phyloP scores from a whole-genome alignment of 2,797 vertebrate genomes.

The Pangasius sanitwongsei region DNA sequence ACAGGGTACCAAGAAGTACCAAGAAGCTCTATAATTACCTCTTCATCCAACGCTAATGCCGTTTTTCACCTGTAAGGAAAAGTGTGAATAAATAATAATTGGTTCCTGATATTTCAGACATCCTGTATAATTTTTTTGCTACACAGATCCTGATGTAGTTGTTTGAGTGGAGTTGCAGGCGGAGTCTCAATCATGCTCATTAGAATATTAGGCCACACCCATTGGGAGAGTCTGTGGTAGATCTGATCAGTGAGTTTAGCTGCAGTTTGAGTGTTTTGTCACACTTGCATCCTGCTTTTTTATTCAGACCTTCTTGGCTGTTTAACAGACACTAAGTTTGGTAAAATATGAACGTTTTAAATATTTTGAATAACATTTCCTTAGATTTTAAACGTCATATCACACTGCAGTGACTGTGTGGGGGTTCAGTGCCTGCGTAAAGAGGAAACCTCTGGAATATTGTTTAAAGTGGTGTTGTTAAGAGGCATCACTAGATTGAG shows the following conservation, averaged over 20 bases:
- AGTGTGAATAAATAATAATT: too few relatives aligned
- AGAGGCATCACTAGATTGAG: too few relatives aligned
- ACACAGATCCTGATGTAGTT: background rate
- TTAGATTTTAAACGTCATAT: background rate
- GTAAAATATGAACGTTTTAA: background rate
- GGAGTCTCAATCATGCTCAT: background rate
- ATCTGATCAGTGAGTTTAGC: background rate
- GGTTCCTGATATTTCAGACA: background rate
- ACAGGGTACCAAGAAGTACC: background rate
- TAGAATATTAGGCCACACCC: background rate
- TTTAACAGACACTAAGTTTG: background rate
- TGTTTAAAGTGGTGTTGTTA: background rate
- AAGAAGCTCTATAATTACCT: background rate
- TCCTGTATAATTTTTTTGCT: background rate
- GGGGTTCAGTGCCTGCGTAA: background rate
- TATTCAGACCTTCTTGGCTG: background rate
- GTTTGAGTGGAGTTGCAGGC: background rate
- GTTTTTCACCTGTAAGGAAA: too few relatives aligned
- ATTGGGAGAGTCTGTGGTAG: background rate
- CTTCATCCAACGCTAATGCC: background rate
- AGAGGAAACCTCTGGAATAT: background rate
- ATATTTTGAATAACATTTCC: background rate
- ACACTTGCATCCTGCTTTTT: background rate
- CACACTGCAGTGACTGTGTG: background rate
- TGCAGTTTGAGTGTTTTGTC: background rate